A percentile compares a stretch with the other conserved stretches of the same genome.
These are phyloP conservation scores for Dicycla oo DNA, from an alignment of 2,888 invertebrate species.

Conservation along the genomic window DNA sequence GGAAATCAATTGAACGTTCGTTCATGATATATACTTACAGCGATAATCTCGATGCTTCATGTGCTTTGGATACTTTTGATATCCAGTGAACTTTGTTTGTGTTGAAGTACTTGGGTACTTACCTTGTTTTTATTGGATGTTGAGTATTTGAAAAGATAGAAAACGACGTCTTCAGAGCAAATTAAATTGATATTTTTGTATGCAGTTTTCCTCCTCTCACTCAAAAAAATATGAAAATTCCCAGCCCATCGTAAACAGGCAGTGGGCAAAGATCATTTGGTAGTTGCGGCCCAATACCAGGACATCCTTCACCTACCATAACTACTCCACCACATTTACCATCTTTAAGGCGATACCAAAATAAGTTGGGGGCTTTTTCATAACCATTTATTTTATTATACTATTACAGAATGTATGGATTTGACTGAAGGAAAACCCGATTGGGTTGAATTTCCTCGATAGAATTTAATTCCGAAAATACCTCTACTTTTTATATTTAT, in stretches of 20 bases:
- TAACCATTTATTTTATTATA: no score
- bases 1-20: conserved; percentile 68
- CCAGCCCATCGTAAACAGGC: neutral
- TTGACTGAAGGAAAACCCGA: no score
- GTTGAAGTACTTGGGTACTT: neutral
- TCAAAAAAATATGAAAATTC: neutral
- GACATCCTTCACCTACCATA: neutral
- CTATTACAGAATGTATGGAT: no score
- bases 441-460: no score
- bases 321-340: neutral
- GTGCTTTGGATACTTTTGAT: conserved; percentile 45
- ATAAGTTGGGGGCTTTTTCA: no score
- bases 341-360: no score
- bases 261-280: neutral
- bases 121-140: neutral
- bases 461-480: no score
- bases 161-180: conserved; percentile 3
- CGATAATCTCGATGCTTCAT: conserved; percentile 56
- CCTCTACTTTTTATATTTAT: no score
- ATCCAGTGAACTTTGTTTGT: conserved; percentile 13
- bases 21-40: conserved; percentile 49
- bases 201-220: neutral
- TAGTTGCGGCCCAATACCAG: neutral
- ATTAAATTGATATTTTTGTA: neutral
- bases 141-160: neutral